These are phyloP conservation scores for Tuberolachnus salignus DNA, from an alignment of 2,888 invertebrate species.

Conservation along the genomic window DNA sequence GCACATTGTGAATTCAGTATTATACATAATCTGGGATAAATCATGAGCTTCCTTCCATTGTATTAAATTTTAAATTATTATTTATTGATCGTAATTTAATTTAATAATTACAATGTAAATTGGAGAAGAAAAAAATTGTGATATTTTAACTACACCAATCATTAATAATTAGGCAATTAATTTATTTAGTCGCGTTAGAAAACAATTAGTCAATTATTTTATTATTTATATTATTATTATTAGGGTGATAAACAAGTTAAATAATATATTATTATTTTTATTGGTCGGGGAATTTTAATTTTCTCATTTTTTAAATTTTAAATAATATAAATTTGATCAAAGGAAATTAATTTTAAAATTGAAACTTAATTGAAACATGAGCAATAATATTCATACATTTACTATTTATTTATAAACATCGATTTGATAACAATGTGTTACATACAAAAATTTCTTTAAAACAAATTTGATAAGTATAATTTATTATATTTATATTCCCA, in stretches of 20 bases:
- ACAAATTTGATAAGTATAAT: background rate
- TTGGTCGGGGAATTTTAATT: background rate
- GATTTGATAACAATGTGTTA: conserved; percentile 14
- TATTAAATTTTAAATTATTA: conserved; percentile 37
- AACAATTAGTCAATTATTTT: background rate
- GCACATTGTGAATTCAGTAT: conserved; percentile 40
- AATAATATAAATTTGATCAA: conserved; percentile 3
- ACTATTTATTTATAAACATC: conserved; percentile 11
- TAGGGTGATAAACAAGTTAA: no score
- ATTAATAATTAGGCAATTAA: conserved; percentile 32
- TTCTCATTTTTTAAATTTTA: background rate
- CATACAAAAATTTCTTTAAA: background rate
- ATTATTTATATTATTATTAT: conserved; percentile 6
- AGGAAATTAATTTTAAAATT: background rate
- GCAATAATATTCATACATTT: background rate
- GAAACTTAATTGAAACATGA: background rate
- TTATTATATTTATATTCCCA: background rate
- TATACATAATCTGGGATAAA: conserved; percentile 46
- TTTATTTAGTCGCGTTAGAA: background rate
- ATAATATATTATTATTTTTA: conserved; percentile 1
- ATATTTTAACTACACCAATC: conserved; percentile 52
- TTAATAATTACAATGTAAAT: conserved; percentile 21
- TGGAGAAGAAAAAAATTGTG: conserved; percentile 48
- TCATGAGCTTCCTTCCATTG: conserved; percentile 50
- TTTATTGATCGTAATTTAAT: background rate